Percentiles rank a stretch among this genome's conserved stretches.
These are phyloP conservation scores for Drosophila diplacantha DNA, from an alignment of 2,888 invertebrate species.

Conservation along the genomic window DNA sequence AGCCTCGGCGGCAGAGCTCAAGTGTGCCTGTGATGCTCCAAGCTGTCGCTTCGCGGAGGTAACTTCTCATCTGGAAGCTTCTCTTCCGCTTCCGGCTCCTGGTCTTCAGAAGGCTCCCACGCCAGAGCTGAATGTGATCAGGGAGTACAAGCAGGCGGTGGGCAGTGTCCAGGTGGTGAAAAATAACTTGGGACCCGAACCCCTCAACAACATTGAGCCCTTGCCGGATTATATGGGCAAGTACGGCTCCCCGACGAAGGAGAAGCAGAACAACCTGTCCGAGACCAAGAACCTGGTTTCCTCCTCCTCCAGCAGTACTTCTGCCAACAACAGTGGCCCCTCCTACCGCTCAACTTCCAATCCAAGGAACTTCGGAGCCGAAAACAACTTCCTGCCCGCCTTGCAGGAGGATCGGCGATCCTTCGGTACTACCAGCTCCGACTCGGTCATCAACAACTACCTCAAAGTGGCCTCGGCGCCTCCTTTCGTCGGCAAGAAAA, in stretches of 20 bases:
- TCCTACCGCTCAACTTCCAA: slow-evolving; percentile 22
- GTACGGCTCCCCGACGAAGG: slow-evolving; percentile 57
- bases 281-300: slow-evolving; percentile 59
- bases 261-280: slow-evolving; percentile 74
- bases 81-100: neutral
- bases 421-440: slow-evolving; percentile 48
- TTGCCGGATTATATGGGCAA: slow-evolving; percentile 69
- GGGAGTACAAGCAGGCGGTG: slow-evolving; percentile 74
- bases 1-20: slow-evolving; percentile 46
- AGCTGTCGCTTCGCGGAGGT: slow-evolving; percentile 62
- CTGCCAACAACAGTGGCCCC: slow-evolving; percentile 14
- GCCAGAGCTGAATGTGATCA: slow-evolving; percentile 73
- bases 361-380: slow-evolving; percentile 55
- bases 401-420: slow-evolving; percentile 54
- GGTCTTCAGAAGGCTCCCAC: slow-evolving; percentile 23
- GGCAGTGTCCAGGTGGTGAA: slow-evolving; percentile 43
- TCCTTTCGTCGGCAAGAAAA: slow-evolving; percentile 70
- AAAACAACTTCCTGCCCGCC: slow-evolving; percentile 65
- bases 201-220: slow-evolving; percentile 66
- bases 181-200: slow-evolving; percentile 25
- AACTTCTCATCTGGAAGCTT: neutral
- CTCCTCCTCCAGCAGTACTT: neutral
- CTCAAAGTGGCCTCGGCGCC: slow-evolving; percentile 70
- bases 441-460: slow-evolving; percentile 76
- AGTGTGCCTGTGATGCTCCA: slow-evolving; percentile 67